A percentile compares a stretch with the other conserved stretches of the same genome.
These are phyloP conservation scores for Myotis planiceps DNA, from an alignment of 2,797 vertebrate species.

Conservation along the genomic window DNA sequence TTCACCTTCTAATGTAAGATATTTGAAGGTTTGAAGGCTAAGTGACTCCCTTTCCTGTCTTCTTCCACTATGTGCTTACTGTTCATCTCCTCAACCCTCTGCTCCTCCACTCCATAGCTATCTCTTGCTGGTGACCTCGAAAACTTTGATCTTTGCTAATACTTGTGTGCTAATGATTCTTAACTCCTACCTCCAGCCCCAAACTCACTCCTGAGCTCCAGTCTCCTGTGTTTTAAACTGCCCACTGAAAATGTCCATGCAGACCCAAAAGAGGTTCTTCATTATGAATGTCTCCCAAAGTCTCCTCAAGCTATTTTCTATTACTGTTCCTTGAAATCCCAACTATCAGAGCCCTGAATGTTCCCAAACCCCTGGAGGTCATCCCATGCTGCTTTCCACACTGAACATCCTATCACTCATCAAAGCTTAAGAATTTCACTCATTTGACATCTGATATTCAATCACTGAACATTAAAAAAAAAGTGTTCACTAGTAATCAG, in stretches of 20 bases:
- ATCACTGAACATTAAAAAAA: neutral
- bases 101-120: neutral
- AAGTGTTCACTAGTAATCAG: neutral
- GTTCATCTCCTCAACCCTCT: neutral
- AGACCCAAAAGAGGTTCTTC: neutral
- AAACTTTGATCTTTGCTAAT: neutral
- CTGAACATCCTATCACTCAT: neutral
- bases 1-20: neutral
- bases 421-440: neutral
- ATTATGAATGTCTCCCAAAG: neutral
- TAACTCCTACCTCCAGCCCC: neutral
- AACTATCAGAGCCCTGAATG: too few species aligned
- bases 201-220: neutral
- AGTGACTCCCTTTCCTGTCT: neutral
- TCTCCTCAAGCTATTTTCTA: neutral
- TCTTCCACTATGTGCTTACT: neutral
- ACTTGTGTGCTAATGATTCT: neutral
- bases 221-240: neutral
- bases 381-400: neutral
- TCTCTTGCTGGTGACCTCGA: neutral
- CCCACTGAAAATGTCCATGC: neutral
- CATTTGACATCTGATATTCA: neutral
- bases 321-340: neutral
- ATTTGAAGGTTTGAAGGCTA: neutral
- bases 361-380: neutral